Conservation (phyloP, 2,888 invertebrate genomes). For the Diaprepes abbreviatus region DNA sequence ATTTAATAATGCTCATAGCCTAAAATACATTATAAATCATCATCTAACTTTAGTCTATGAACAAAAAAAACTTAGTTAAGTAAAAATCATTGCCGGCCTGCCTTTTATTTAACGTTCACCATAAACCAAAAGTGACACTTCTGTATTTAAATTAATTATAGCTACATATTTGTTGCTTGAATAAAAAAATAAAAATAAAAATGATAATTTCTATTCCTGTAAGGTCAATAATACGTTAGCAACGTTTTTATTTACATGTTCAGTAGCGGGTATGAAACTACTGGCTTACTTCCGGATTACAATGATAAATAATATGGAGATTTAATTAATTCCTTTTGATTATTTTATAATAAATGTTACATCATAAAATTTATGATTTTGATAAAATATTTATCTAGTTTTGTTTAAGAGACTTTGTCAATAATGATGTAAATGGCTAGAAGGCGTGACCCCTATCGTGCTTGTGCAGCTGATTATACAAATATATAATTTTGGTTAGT, state of each 20-base stretch:
- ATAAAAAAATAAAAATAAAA: conserved; percentile 2
- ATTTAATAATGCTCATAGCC: conserved; percentile 2
- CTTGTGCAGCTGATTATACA: too few relatives aligned
- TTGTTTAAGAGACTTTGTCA: too few relatives aligned
- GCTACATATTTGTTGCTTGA: background rate
- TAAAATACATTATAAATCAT: conserved; percentile 5
- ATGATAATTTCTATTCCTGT: conserved; percentile 26
- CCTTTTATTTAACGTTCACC: background rate
- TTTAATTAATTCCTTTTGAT: too few relatives aligned
- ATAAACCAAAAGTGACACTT: background rate
- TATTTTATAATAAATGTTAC: too few relatives aligned
- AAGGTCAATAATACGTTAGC: conserved; percentile 23
- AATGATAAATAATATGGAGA: too few relatives aligned
- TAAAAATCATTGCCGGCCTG: background rate
- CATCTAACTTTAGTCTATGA: conserved; percentile 26
- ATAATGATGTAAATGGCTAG: too few relatives aligned
- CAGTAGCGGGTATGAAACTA: background rate
- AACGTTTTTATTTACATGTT: conserved; percentile 15
- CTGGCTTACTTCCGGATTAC: background rate
- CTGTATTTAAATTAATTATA: background rate
- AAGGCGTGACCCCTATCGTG: too few relatives aligned
- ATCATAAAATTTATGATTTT: too few relatives aligned
- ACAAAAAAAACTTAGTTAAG: background rate
- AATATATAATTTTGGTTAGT: too few relatives aligned
- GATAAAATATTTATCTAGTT: too few relatives aligned